Base-by-base conservation (phyloP, 1,140 invertebrate genomes). In the Schlechtendalia chinensis region DNA sequence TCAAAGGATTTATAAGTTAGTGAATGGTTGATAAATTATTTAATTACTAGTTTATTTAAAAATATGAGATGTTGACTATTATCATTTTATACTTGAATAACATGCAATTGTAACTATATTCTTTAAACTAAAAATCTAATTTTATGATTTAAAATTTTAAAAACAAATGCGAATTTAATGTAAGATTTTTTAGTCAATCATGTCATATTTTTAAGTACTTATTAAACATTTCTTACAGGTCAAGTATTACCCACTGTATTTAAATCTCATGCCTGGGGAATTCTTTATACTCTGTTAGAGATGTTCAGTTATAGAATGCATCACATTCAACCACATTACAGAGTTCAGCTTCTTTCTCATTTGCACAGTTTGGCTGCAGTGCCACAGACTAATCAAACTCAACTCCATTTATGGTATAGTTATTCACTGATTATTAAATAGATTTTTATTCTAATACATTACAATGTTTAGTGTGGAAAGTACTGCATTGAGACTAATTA, bases 231-330 rank as follows among this genome's bases (percentile, higher is more conserved):
- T 53, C 5, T 45, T 79, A 8, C 45, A 94, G 92, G 90, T 85
- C 94, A 97, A 86, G 86, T 97, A 8, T 86, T 98, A 75, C 94
- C 95, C 1, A 92, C 91, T 56, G 96, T 96, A 24, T 96, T 96
- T 83, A 96, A 96, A 85, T 93, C 92, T 39, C 94, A 97, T 83
- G 94, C 95, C 1, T 97, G 96, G 95, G 94, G 94, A 45, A 97
- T 96, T 71, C 88, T 98, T 8, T 96, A 98, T 84, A 97, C 95
- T 0, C 86, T 98, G 29, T 86, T 98, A 82, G 96, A 98, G 86
- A 98, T 98, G 95, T 98, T 98, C 85, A 96, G 93, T 77, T 98
- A 97, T 85, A 88, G 96, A 67, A 92, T 98, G 87, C 96, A 98
- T 86, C 96, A 98, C 86, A 96, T 97, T 83, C 96, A 97, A 83